Conservation (phyloP, 2,888 invertebrate genomes). For the Charanyca ferruginea region DNA sequence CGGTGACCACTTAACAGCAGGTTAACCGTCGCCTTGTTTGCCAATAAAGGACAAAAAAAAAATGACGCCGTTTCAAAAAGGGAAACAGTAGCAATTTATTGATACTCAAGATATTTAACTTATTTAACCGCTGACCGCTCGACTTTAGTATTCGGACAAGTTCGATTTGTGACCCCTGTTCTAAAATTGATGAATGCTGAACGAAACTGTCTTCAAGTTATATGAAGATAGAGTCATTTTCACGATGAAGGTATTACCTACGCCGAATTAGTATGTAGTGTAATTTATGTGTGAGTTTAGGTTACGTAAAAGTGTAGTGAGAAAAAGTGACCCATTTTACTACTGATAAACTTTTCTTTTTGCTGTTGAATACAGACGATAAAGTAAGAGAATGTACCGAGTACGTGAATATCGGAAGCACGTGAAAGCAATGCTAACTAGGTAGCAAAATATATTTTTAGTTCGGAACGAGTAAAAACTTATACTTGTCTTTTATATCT, state of each 20-base stretch:
- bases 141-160: background rate
- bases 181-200: background rate
- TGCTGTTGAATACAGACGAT: constrained; percentile 9
- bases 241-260: background rate
- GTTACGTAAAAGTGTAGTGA: background rate
- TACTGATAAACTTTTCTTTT: constrained; percentile 21
- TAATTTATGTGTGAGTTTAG: background rate
- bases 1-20: too few species aligned
- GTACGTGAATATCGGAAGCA: constrained; percentile 38
- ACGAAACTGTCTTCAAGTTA: background rate
- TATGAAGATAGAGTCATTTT: background rate
- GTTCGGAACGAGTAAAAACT: constrained; percentile 13
- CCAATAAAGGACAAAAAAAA: too few species aligned
- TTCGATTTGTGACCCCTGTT: background rate
- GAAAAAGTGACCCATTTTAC: constrained; percentile 21
- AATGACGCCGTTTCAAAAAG: background rate
- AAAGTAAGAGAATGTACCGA: constrained; percentile 22
- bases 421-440: constrained; percentile 44
- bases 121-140: background rate
- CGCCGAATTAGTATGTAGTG: background rate
- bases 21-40: too few species aligned
- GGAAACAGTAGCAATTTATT: too few species aligned
- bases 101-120: background rate
- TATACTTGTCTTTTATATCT: background rate
- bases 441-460: constrained; percentile 32